A percentile compares a stretch with the other conserved stretches of the same genome.
These are phyloP conservation scores for Ptychodera flava DNA, from an alignment of 35 echinoderm and acorn worm species.

Conservation along the genomic window DNA sequence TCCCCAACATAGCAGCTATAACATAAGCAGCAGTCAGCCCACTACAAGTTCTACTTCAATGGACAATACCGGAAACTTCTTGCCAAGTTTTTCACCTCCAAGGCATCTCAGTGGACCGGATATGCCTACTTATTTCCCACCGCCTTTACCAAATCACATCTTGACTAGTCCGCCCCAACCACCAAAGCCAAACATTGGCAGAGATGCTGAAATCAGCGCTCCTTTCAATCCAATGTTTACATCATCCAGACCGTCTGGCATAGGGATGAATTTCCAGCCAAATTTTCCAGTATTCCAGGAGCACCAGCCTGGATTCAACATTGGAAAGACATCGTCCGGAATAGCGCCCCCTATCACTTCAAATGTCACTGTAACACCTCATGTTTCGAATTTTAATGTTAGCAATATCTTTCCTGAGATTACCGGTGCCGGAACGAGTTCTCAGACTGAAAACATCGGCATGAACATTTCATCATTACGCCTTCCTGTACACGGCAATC, in stretches of 20 bases:
- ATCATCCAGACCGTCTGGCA: slow-evolving; percentile 13
- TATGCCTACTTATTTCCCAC: slow-evolving; percentile 47
- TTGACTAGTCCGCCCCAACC: slow-evolving; percentile 48
- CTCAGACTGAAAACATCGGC: not conserved
- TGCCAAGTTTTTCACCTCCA: slow-evolving; percentile 40
- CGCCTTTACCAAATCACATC: slow-evolving; percentile 21
- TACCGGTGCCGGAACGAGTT: not conserved
- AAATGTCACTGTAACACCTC: not conserved
- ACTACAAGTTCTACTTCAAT: not conserved
- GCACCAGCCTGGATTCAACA: slow-evolving; percentile 42
- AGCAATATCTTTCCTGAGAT: not conserved
- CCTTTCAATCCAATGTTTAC: slow-evolving; percentile 48
- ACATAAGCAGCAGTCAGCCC: not conserved
- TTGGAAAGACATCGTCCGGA: slow-evolving; percentile 17
- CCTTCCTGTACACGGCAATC: not conserved
- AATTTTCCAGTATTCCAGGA: slow-evolving; percentile 50
- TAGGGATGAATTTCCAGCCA: slow-evolving; percentile 23
- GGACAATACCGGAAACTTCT: not conserved
- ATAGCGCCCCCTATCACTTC: not conserved
- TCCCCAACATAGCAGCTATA: not conserved
- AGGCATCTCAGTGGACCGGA: slow-evolving; percentile 36
- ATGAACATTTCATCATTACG: not conserved
- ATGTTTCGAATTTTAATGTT: not conserved
- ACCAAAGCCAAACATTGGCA: slow-evolving; percentile 8
- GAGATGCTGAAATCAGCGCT: slow-evolving; percentile 34